phyloP scores from a whole-genome alignment of 37 sponge, comb jelly and placozoan species.

The Crambe crambe region DNA sequence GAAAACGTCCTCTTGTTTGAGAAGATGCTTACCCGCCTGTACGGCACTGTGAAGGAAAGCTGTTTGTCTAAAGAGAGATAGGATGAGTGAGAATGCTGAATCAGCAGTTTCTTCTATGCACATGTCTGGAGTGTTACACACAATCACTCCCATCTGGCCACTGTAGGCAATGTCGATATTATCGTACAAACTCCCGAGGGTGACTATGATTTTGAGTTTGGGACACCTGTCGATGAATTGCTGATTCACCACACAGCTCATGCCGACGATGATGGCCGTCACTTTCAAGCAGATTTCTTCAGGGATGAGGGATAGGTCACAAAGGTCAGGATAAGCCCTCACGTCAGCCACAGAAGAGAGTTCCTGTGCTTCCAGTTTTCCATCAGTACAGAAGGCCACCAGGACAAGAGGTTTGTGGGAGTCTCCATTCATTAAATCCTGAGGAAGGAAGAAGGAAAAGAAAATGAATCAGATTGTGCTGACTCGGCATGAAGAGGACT shows the following conservation, averaged over 20 bases:
- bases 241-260: slow-evolving; percentile 7
- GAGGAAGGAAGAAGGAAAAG: neutral
- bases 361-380: slow-evolving; percentile 2
- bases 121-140: slow-evolving; percentile 78
- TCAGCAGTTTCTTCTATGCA: slow-evolving; percentile 88
- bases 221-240: slow-evolving; percentile 40
- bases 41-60: slow-evolving; percentile 34
- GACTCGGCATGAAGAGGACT: neutral
- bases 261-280: slow-evolving; percentile 25
- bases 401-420: neutral
- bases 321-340: slow-evolving; percentile 14
- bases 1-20: slow-evolving; percentile 9
- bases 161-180: slow-evolving; percentile 68
- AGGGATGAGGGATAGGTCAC: neutral
- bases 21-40: slow-evolving; percentile 9
- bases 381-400: slow-evolving; percentile 9
- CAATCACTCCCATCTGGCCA: slow-evolving; percentile 47
- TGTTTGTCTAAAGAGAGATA: slow-evolving; percentile 66
- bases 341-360: slow-evolving; percentile 29
- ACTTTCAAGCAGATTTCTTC: slow-evolving; percentile 41
- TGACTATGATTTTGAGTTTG: slow-evolving; percentile 44
- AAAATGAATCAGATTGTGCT: neutral
- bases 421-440: slow-evolving; percentile 17
- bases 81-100: slow-evolving; percentile 63
- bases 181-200: slow-evolving; percentile 58